Conservation (phyloP, 37 sponge, comb jelly and placozoan genomes). For the Diacarnus erythraeanus region DNA sequence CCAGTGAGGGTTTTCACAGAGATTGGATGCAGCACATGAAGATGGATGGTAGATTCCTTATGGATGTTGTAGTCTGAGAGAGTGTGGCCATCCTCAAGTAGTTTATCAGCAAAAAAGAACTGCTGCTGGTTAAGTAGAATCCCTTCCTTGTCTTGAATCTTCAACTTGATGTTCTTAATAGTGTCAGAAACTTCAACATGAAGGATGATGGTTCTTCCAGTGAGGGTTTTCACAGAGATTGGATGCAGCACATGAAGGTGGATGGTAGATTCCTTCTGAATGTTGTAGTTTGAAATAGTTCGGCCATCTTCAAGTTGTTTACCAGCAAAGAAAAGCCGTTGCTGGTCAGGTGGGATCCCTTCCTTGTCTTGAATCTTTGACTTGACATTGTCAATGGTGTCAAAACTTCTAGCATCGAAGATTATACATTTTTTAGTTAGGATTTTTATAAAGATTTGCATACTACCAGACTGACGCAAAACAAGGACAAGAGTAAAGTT, state of each 20-base stretch:
- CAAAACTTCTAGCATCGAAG: constrained; percentile 40
- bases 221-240: constrained; percentile 77
- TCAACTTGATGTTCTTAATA: constrained; percentile 74
- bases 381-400: constrained; percentile 46
- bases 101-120: constrained; percentile 81
- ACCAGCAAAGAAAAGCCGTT: too few relatives aligned
- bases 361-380: constrained; percentile 32
- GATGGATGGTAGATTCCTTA: constrained; percentile 80
- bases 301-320: too few relatives aligned
- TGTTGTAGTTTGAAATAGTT: too few relatives aligned
- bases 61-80: constrained; percentile 89
- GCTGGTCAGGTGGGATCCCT: too few relatives aligned
- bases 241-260: constrained; percentile 18
- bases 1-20: constrained; percentile 53
- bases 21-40: constrained; percentile 48
- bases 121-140: constrained; percentile 85
- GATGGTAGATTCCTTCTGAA: too few relatives aligned
- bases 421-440: constrained; percentile 46
- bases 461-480: neutral
- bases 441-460: constrained; percentile 61
- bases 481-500: too few relatives aligned
- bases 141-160: constrained; percentile 86
- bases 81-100: constrained; percentile 86
- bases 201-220: constrained; percentile 84
- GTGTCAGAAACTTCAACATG: constrained; percentile 79